Evolutionary conservation across 2,113 vertebrate genomes (phyloP).

Genomic region (Orientallactaga bullata): DNA sequence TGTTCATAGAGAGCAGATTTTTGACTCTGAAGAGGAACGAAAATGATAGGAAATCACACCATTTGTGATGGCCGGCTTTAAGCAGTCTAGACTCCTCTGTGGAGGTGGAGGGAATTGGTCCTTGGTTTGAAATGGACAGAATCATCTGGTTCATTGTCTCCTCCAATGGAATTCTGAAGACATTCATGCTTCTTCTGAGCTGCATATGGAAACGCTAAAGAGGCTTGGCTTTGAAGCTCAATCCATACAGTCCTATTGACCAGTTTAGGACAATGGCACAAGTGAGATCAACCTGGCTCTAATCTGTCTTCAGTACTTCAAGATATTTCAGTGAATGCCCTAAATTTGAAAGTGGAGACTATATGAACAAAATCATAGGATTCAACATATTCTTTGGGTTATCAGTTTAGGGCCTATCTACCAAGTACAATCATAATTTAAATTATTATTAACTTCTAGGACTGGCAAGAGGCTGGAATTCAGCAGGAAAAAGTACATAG

Average conservation of each 20-base stretch:
- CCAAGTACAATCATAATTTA: conserved; percentile 12
- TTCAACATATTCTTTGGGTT: neutral
- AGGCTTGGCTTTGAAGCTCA: neutral
- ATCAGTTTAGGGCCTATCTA: neutral
- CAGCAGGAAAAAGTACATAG: conserved; percentile 1
- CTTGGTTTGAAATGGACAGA: neutral
- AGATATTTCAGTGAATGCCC: conserved; percentile 26
- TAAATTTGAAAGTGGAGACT: conserved; percentile 14
- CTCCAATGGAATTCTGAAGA: conserved; percentile 16
- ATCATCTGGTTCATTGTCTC: neutral
- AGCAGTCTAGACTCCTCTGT: neutral
- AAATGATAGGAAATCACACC: neutral
- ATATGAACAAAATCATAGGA: neutral
- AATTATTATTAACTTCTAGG: conserved; percentile 49
- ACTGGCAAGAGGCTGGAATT: conserved; percentile 40
- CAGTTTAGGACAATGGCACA: neutral
- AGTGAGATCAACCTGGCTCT: neutral
- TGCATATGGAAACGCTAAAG: neutral
- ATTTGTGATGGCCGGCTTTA: neutral
- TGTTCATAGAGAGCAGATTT: neutral
- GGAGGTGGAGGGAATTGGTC: neutral
- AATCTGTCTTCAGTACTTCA: conserved; percentile 29
- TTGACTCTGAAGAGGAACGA: neutral
- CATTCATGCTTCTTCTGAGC: neutral
- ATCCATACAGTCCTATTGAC: neutral